phyloP scores from a whole-genome alignment of 1,140 invertebrate genomes.

The Vollenhovia emeryi region DNA sequence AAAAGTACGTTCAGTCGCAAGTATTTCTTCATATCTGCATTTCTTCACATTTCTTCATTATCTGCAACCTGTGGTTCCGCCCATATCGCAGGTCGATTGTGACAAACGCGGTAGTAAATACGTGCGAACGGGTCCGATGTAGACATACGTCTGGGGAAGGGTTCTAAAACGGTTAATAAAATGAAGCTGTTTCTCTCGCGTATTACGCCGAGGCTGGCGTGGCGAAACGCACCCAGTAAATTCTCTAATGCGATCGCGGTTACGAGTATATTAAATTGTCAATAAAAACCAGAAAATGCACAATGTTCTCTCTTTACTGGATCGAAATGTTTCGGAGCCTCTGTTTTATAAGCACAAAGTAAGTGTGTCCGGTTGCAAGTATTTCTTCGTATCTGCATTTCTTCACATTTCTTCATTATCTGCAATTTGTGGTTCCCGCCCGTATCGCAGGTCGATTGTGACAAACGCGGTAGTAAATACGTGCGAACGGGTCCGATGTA shows the following conservation, averaged over 20 bases:
- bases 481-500: not conserved
- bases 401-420: not conserved
- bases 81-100: not conserved
- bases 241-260: not conserved
- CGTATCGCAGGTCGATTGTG: not conserved
- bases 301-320: not conserved
- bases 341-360: not conserved
- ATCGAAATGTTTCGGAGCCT: not conserved
- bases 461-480: not conserved
- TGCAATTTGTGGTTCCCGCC: not conserved
- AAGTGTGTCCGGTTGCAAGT: not conserved
- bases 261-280: not conserved
- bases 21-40: conserved; percentile 1
- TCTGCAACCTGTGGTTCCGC: too few species aligned
- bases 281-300: not conserved
- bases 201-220: not conserved
- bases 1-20: not conserved
- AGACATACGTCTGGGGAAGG: not conserved
- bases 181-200: not conserved
- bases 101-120: not conserved
- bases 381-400: not conserved
- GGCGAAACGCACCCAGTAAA: not conserved
- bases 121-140: not conserved
- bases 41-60: not conserved
- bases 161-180: too few species aligned